A percentile compares a stretch with the other conserved stretches of the same genome.
Conservation (phyloP, 2,113 vertebrate genomes). For the Pseudonaja textilis region DNA sequence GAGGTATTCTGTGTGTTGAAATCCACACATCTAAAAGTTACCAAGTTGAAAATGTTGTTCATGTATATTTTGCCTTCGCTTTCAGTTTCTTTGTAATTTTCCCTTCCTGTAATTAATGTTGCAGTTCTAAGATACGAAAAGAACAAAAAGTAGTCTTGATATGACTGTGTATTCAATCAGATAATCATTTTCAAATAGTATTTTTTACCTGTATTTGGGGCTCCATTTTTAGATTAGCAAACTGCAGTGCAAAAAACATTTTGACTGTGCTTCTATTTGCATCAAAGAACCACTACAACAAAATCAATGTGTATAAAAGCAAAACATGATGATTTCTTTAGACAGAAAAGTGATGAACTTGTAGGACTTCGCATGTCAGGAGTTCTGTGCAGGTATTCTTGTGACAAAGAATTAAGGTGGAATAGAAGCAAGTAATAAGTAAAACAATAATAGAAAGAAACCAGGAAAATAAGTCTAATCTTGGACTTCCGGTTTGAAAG, state of each 20-base stretch:
- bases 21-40: not conserved
- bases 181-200: not conserved
- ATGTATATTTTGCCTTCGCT: not conserved
- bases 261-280: not conserved
- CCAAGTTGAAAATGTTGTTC: not conserved
- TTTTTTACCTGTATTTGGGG: not conserved
- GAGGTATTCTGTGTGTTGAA: not conserved
- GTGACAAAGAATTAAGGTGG: not conserved
- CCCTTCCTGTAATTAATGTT: not conserved
- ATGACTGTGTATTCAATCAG: not conserved
- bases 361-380: not conserved
- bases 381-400: not conserved
- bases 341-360: not conserved
- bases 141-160: not conserved
- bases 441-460: not conserved
- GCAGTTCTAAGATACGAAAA: not conserved
- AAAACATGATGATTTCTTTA: not conserved
- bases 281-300: not conserved
- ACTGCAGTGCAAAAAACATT: not conserved
- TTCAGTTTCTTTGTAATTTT: not conserved
- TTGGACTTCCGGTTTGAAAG: too few species aligned
- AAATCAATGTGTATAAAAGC: not conserved
- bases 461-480: too few species aligned
- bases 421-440: not conserved
- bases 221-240: not conserved